These are phyloP conservation scores for Apostichopus leukothele DNA, from an alignment of 53 echinoderm and acorn worm genomes.

Conservation along the genomic window DNA sequence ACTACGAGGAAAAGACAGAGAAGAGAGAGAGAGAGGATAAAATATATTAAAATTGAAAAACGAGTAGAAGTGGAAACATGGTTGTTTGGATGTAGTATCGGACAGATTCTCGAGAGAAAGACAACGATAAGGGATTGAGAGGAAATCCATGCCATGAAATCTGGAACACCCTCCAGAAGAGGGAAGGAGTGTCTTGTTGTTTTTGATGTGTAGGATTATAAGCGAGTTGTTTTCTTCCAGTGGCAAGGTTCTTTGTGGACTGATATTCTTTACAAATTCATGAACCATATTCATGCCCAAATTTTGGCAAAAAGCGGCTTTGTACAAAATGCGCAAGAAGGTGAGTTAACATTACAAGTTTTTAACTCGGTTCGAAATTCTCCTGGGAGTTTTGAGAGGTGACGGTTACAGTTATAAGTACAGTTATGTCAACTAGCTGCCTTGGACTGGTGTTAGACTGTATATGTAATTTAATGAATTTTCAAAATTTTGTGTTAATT, in stretches of 20 bases:
- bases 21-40: background rate
- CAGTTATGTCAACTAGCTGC: no score
- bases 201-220: background rate
- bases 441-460: no score
- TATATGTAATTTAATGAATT: no score
- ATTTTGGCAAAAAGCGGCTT: conserved; percentile 45
- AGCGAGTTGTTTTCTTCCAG: background rate
- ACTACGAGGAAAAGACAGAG: background rate
- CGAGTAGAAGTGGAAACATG: background rate
- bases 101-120: background rate
- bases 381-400: no score
- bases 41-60: background rate
- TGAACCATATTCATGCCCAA: conserved; percentile 33
- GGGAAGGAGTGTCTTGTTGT: background rate
- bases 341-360: conserved; percentile 4
- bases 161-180: background rate
- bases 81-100: background rate
- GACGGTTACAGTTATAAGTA: no score
- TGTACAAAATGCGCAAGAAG: conserved; percentile 48
- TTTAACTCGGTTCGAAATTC: background rate
- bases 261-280: background rate
- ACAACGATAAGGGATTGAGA: background rate
- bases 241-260: background rate
- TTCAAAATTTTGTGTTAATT: no score
- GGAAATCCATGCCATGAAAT: background rate